A percentile compares a stretch with the other conserved stretches of the same genome.
Conservation (phyloP, 1,140 invertebrate genomes). For the Apis laboriosa region DNA sequence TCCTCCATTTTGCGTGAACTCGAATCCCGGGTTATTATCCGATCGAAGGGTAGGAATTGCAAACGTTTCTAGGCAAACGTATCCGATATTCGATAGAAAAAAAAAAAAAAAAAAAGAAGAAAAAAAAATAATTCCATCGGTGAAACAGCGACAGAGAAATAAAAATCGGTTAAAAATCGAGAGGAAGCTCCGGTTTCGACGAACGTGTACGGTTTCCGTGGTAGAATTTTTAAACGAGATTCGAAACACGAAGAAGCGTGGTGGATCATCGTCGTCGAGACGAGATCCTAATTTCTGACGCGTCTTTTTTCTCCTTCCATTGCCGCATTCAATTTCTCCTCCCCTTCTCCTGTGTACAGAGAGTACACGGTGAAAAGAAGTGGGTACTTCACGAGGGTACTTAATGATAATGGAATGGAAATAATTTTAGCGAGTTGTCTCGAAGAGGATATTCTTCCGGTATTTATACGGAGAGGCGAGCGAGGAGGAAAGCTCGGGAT, state of each 20-base stretch:
- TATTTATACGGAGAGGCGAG: slow-evolving; percentile 30
- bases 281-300: too few relatives aligned
- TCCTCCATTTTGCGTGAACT: not conserved
- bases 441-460: slow-evolving; percentile 32
- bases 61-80: not conserved
- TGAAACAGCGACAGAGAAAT: not conserved
- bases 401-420: slow-evolving; percentile 42
- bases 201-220: not conserved
- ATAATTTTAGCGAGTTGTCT: slow-evolving; percentile 41
- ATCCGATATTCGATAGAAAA: slow-evolving; percentile 12
- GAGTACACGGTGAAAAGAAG: too few relatives aligned
- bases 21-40: not conserved
- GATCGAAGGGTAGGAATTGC: not conserved
- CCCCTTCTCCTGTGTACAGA: too few relatives aligned
- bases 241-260: too few relatives aligned
- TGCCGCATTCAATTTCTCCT: too few relatives aligned
- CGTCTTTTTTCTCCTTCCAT: too few relatives aligned
- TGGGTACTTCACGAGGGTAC: slow-evolving; percentile 8
- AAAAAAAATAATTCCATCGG: not conserved
- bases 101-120: not conserved
- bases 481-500: slow-evolving; percentile 10
- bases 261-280: too few relatives aligned
- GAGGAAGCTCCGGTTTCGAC: not conserved
- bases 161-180: not conserved
- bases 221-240: too few relatives aligned